Percentiles rank a stretch among this genome's conserved stretches.
Evolutionary conservation across 2,888 invertebrate species (phyloP).

Genomic region (Parnassius apollo): DNA sequence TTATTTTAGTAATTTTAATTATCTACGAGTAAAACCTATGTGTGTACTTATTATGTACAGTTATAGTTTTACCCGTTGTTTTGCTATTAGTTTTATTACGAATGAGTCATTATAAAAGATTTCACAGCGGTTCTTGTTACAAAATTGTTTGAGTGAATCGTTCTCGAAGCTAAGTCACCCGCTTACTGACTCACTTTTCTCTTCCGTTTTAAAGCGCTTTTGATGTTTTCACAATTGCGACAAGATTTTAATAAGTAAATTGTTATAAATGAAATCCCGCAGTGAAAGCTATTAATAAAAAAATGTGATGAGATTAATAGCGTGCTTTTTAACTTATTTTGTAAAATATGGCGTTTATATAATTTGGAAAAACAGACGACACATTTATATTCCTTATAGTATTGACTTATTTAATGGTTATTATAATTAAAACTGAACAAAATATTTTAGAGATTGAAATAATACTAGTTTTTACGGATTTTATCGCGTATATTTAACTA

Average conservation of each 20-base stretch:
- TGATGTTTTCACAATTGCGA: constrained; percentile 51
- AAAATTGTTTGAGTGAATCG: constrained; percentile 30
- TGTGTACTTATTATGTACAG: background rate
- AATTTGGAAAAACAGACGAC: too few species aligned
- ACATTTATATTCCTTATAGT: too few species aligned
- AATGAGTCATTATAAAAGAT: constrained; percentile 38
- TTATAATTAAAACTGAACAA: too few species aligned
- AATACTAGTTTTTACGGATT: too few species aligned
- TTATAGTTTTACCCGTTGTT: background rate
- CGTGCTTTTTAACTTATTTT: too few species aligned
- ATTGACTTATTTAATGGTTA: too few species aligned
- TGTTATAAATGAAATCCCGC: constrained; percentile 18
- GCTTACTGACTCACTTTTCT: constrained; percentile 56
- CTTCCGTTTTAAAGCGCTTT: constrained; percentile 34
- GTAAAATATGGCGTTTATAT: too few species aligned
- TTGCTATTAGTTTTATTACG: background rate
- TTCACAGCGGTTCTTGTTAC: constrained; percentile 11
- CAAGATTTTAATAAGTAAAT: constrained; percentile 31
- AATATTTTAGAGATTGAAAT: too few species aligned
- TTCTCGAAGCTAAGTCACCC: constrained; percentile 50
- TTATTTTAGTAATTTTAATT: background rate
- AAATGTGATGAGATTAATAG: constrained; percentile 7
- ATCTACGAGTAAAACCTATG: background rate
- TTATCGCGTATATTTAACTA: too few species aligned
- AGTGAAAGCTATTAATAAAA: constrained; percentile 14